These are phyloP conservation scores for Aegotheles bennettii DNA, from an alignment of 2,113 vertebrate species.

Conservation along the genomic window DNA sequence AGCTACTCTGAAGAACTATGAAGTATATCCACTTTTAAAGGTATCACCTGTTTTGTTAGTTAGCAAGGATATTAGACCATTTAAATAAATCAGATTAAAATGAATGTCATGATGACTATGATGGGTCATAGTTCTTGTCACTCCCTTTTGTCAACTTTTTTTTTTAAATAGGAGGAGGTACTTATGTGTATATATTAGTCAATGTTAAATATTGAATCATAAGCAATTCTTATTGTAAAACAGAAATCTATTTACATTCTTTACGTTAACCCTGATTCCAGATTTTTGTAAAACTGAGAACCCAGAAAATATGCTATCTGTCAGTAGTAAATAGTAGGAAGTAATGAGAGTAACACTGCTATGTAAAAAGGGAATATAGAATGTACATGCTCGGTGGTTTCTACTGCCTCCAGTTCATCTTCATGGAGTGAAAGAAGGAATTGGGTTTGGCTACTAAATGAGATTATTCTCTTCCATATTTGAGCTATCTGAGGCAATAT, in stretches of 20 bases:
- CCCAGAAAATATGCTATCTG: background rate
- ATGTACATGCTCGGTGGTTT: background rate
- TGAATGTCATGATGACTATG: background rate
- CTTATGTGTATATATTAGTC: background rate
- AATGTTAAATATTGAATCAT: background rate
- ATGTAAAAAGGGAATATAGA: background rate
- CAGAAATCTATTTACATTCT: background rate
- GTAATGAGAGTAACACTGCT: background rate
- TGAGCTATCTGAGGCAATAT: background rate
- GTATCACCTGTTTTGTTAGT: slow-evolving; percentile 54
- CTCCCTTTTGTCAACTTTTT: background rate
- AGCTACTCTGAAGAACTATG: slow-evolving; percentile 56
- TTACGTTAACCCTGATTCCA: background rate
- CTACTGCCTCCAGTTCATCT: background rate
- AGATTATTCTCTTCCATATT: background rate
- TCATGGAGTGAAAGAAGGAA: background rate
- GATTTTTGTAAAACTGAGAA: background rate
- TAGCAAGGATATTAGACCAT: background rate
- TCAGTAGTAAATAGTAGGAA: background rate
- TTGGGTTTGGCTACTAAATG: background rate
- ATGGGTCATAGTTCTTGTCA: background rate
- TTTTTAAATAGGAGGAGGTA: background rate
- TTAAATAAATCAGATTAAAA: background rate
- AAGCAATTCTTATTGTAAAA: background rate
- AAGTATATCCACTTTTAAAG: slow-evolving; percentile 75